These are phyloP conservation scores for Halcyon badia DNA, from an alignment of 2,797 vertebrate genomes.

Conservation along the genomic window DNA sequence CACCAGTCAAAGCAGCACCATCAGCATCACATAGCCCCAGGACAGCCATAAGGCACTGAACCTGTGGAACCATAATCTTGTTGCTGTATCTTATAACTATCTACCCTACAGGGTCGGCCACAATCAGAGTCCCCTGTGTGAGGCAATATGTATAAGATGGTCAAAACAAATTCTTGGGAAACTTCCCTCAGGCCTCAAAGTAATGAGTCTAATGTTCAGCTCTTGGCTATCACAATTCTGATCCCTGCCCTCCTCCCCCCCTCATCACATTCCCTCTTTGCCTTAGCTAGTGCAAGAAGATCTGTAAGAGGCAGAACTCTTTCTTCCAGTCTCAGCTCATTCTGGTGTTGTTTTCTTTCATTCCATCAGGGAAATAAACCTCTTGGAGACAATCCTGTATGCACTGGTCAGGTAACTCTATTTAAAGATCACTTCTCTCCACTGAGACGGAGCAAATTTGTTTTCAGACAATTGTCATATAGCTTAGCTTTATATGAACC, in stretches of 20 bases:
- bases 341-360: not conserved
- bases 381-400: not conserved
- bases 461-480: not conserved
- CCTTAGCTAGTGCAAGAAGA: not conserved
- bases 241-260: rapidly evolving
- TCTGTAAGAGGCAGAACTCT: not conserved
- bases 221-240: not conserved
- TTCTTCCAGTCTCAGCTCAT: not conserved
- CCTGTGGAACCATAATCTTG: not conserved
- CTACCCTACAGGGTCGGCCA: not conserved
- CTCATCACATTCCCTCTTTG: not conserved
- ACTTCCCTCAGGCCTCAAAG: not conserved
- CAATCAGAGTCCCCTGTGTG: not conserved
- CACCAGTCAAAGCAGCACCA: not conserved
- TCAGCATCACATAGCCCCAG: not conserved
- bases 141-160: not conserved
- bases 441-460: not conserved
- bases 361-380: not conserved
- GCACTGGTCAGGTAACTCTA: not conserved
- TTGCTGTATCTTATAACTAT: not conserved
- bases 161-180: slow-evolving; percentile 12
- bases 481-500: not conserved
- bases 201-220: not conserved
- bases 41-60: not conserved
- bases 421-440: not conserved